These are phyloP conservation scores for Eulithis testata DNA, from an alignment of 2,888 invertebrate genomes.

Conservation along the genomic window DNA sequence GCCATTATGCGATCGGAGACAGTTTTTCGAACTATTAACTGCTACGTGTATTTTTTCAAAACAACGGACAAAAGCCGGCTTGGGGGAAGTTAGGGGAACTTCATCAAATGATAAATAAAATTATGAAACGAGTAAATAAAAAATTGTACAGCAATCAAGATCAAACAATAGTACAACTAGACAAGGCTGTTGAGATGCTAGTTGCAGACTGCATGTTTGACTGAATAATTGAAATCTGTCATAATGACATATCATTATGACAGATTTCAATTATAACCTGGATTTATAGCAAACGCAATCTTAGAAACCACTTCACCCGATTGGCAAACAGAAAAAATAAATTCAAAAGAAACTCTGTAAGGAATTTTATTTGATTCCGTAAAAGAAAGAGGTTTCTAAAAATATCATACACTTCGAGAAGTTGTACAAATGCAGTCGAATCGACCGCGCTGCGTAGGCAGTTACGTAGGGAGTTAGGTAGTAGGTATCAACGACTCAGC, in stretches of 20 bases:
- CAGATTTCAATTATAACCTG: too few relatives aligned
- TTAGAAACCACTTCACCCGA: too few relatives aligned
- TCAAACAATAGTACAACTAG: too few relatives aligned
- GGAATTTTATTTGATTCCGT: not conserved
- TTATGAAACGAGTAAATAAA: too few relatives aligned
- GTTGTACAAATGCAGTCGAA: constrained; percentile 28
- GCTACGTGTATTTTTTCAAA: not conserved
- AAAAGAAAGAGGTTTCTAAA: constrained; percentile 14
- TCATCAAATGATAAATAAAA: too few relatives aligned
- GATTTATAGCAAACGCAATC: too few relatives aligned
- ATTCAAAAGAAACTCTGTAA: not conserved
- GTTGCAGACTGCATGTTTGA: not conserved
- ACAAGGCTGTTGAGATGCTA: too few relatives aligned
- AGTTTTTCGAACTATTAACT: constrained; percentile 2
- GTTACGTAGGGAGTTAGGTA: constrained; percentile 6
- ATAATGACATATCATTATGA: too few relatives aligned
- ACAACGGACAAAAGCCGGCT: not conserved
- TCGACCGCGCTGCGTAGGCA: constrained; percentile 22
- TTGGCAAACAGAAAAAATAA: too few relatives aligned
- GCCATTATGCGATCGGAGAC: not conserved
- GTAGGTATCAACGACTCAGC: constrained; percentile 7
- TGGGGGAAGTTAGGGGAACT: too few relatives aligned
- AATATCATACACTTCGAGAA: constrained; percentile 22
- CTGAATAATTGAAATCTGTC: too few relatives aligned
- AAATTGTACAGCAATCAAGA: too few relatives aligned